phyloP scores from a whole-genome alignment of 2,797 vertebrate species.

The Sebastes aleutianus region DNA sequence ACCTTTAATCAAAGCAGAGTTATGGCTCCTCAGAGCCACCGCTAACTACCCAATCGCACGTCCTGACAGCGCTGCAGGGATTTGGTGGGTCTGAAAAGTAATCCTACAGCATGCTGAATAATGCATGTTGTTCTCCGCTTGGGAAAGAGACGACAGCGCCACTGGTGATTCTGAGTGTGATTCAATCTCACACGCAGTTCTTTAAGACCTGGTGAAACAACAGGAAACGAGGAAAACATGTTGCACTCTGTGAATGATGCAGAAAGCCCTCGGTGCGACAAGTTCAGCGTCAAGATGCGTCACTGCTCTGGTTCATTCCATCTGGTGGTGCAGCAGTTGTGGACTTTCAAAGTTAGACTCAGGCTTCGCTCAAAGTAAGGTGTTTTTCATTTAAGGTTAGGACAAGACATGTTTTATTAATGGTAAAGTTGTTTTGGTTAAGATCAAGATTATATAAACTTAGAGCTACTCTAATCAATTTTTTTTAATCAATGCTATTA shows the following conservation, averaged over 20 bases:
- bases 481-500: too few species aligned
- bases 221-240: background rate
- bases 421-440: background rate
- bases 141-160: conserved; percentile 4
- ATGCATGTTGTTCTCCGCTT: conserved; percentile 28
- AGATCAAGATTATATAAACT: background rate
- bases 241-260: background rate
- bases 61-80: conserved; percentile 44
- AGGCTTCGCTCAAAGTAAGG: too few species aligned
- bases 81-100: conserved; percentile 34
- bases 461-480: too few species aligned
- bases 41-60: conserved; percentile 51
- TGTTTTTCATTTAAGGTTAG: background rate
- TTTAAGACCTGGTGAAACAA: background rate
- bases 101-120: conserved; percentile 52
- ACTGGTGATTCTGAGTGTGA: conserved; percentile 35
- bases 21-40: conserved; percentile 34
- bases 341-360: background rate
- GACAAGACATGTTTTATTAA: background rate
- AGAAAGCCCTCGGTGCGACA: background rate
- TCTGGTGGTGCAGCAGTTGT: background rate
- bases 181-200: conserved; percentile 4
- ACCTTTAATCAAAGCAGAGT: conserved; percentile 67
- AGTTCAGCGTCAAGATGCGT: background rate
- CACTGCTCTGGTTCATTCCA: background rate